Base-by-base conservation (phyloP, 2,113 vertebrate species). In the Vulpes ferrilata region DNA sequence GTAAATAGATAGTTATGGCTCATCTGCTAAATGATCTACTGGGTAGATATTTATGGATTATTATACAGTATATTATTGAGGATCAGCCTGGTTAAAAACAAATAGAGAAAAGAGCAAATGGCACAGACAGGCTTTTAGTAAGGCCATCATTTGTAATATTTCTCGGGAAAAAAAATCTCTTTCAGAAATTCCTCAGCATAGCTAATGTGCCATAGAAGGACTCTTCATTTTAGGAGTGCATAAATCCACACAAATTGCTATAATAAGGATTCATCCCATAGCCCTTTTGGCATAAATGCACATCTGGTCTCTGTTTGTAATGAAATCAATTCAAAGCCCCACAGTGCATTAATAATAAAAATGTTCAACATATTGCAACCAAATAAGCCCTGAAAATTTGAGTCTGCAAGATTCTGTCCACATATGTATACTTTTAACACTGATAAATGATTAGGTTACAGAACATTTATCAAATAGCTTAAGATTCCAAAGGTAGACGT, bases 271-370 rank as follows among this genome's bases (percentile, higher is more conserved):
- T 97, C 97, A 98, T 97, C 97, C 97, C 97, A 94, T 88, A 98
- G 97, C 96, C 93, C 98, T 98, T 51, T 32, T 87, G 97, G 98
- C 38, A 7, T 98, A 98, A 98, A 98, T 96, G 97, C 98, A 98
- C 98, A 98, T 98, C 98, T 99, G 98, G 98, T 98, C 98, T 98
- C 97, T 98, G 98, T 98, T 98, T 98, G 98, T 98, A 98, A 98
- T 98, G 97, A 98, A 98, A 98, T 98, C 98, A 98, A 96, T 98
- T 97, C 98, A 98, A 98, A 98, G 98, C 87, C 96, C 97, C 98
- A 97, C 38, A 97, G 98, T 92, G 97, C 97, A 98, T 98, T 98
- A 98, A 98, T 98, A 98, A 98, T 97, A 98, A 98, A 98, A 99
- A 97, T 60, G 22, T 92, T 98, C 96, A 98, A 98, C 98, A 98